Conservation (phyloP, 2,113 vertebrate species). For the Dolichallabes microphthalmus region DNA sequence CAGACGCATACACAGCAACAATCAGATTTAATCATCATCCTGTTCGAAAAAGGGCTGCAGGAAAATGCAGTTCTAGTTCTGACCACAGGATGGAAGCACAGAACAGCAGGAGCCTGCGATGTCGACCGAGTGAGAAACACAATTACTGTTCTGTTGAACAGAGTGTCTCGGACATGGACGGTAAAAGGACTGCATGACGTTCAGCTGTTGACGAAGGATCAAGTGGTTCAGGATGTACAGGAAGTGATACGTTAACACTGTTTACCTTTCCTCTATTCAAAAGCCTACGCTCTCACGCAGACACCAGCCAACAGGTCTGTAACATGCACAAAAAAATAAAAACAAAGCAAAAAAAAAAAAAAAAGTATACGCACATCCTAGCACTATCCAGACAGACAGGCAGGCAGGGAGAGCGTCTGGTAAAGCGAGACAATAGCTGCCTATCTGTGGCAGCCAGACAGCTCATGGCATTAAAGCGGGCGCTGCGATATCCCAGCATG, state of each 20-base stretch:
- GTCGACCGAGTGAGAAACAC: background rate
- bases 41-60: background rate
- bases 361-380: background rate
- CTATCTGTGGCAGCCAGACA: constrained; percentile 33
- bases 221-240: background rate
- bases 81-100: constrained; percentile 48
- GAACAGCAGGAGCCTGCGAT: constrained; percentile 11
- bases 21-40: constrained; percentile 3
- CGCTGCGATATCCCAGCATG: constrained; percentile 23
- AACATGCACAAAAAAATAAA: background rate
- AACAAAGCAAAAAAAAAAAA: background rate
- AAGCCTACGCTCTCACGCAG: background rate
- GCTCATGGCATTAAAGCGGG: constrained; percentile 20
- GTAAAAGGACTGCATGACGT: background rate
- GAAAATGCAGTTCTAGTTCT: constrained; percentile 13
- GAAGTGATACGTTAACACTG: background rate
- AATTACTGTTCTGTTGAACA: constrained; percentile 3
- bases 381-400: constrained; percentile 6
- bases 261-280: background rate
- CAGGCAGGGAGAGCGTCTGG: background rate
- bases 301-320: background rate
- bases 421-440: constrained; percentile 33
- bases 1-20: background rate
- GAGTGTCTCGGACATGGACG: background rate
- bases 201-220: background rate